A percentile compares a stretch with the other conserved stretches of the same genome.
phyloP scores from a whole-genome alignment of 2,888 invertebrate species.

The Apeira syringaria region DNA sequence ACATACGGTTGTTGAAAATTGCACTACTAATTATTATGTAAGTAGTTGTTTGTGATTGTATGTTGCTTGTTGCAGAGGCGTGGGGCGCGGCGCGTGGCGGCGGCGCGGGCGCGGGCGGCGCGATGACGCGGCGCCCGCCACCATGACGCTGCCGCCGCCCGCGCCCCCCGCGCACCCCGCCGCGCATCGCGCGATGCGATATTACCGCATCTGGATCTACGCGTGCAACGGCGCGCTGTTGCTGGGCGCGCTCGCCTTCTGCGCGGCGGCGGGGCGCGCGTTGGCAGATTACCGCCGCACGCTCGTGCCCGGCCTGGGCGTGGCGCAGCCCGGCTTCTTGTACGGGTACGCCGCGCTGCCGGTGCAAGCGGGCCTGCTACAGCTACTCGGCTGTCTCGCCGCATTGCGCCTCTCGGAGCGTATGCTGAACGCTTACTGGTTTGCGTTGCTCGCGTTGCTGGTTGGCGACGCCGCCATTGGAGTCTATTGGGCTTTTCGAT shows the following conservation, averaged over 20 bases:
- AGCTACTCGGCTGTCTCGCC: conserved; percentile 91
- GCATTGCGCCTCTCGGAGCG: conserved; percentile 91
- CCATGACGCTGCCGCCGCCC: conserved; percentile 85
- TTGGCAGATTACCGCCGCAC: conserved; percentile 88
- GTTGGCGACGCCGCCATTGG: conserved; percentile 93
- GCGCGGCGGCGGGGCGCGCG: conserved; percentile 89
- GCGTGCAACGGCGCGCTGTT: conserved; percentile 95
- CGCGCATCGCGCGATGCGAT: conserved; percentile 87
- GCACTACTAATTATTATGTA: too few relatives aligned
- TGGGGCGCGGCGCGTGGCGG: conserved; percentile 83
- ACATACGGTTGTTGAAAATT: neutral
- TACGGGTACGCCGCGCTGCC: conserved; percentile 93
- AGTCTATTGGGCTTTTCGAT: conserved; percentile 92
- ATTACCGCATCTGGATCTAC: conserved; percentile 96
- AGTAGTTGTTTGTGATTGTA: too few relatives aligned
- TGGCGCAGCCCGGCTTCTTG: conserved; percentile 91
- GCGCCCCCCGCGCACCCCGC: conserved; percentile 79
- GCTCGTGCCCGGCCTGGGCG: conserved; percentile 88
- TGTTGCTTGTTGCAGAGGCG: conserved; percentile 62
- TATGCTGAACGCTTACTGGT: conserved; percentile 93
- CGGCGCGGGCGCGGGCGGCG: conserved; percentile 82
- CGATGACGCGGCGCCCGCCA: conserved; percentile 82
- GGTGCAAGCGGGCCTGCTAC: conserved; percentile 87
- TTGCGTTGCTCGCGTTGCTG: conserved; percentile 89
- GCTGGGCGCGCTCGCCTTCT: conserved; percentile 91